Evolutionary conservation across 2,113 vertebrate genomes (phyloP).

Genomic region (Myanophis thanlyinensis): DNA sequence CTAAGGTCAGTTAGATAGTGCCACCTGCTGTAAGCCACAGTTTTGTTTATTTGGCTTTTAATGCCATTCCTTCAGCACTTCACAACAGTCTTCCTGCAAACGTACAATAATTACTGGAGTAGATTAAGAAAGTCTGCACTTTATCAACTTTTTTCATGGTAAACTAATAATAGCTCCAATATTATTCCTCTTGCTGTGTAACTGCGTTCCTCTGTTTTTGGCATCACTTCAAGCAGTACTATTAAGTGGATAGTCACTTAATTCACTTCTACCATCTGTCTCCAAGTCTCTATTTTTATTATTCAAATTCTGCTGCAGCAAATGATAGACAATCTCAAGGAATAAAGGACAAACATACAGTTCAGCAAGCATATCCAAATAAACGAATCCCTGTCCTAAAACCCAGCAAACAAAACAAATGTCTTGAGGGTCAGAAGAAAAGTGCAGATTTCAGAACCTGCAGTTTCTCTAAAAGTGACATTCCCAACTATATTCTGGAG

Average conservation of each 20-base stretch:
- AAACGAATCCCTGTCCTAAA: neutral
- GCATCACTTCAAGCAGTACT: constrained; percentile 34
- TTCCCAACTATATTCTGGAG: neutral
- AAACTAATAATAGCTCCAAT: neutral
- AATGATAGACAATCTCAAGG: neutral
- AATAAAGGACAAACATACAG: constrained; percentile 9
- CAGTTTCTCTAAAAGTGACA: neutral
- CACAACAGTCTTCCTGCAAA: neutral
- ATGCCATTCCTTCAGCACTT: neutral
- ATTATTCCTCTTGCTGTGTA: neutral
- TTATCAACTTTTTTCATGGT: constrained; percentile 11
- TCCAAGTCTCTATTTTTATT: constrained; percentile 45
- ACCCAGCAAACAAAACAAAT: neutral
- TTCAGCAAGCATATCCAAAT: neutral
- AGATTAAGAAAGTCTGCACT: neutral
- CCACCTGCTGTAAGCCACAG: neutral
- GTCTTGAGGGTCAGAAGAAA: constrained; percentile 7
- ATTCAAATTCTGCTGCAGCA: constrained; percentile 29
- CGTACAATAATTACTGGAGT: neutral
- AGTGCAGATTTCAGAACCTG: neutral
- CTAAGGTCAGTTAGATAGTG: neutral
- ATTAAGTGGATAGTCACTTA: constrained; percentile 37
- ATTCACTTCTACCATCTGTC: constrained; percentile 50
- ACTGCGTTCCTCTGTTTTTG: constrained; percentile 16
- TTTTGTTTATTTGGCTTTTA: neutral